Evolutionary conservation across 2,888 invertebrate species (phyloP).

Genomic region (Luperina nickerlii): DNA sequence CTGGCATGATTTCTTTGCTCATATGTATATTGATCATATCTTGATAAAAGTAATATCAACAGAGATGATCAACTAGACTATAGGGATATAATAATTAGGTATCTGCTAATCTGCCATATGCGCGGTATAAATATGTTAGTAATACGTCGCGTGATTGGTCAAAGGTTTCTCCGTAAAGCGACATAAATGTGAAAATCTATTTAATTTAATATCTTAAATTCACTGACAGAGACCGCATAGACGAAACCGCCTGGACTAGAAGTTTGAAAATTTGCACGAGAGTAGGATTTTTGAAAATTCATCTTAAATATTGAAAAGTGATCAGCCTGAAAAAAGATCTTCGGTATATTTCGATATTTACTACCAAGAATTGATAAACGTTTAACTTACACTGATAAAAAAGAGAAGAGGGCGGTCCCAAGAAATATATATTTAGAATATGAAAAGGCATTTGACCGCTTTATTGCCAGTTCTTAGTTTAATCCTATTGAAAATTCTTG

Average conservation of each 20-base stretch:
- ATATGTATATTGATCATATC: background rate
- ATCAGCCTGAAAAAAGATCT: background rate
- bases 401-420: background rate
- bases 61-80: background rate
- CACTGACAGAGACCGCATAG: no score
- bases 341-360: background rate
- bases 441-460: slow-evolving; percentile 8
- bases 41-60: background rate
- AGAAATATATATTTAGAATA: slow-evolving; percentile 7
- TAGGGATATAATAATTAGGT: background rate
- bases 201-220: no score
- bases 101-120: slow-evolving; percentile 1
- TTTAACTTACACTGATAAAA: background rate
- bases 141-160: background rate
- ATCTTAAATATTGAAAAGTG: slow-evolving; percentile 1
- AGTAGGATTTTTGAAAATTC: background rate
- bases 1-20: background rate
- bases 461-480: background rate
- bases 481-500: slow-evolving; percentile 16
- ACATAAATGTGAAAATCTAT: background rate
- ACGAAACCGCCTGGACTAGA: no score
- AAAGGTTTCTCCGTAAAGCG: background rate
- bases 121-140: background rate
- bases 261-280: no score
- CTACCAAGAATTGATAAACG: background rate